phyloP scores from a whole-genome alignment of 2,113 vertebrate genomes.

The Dipodomys stephensi region DNA sequence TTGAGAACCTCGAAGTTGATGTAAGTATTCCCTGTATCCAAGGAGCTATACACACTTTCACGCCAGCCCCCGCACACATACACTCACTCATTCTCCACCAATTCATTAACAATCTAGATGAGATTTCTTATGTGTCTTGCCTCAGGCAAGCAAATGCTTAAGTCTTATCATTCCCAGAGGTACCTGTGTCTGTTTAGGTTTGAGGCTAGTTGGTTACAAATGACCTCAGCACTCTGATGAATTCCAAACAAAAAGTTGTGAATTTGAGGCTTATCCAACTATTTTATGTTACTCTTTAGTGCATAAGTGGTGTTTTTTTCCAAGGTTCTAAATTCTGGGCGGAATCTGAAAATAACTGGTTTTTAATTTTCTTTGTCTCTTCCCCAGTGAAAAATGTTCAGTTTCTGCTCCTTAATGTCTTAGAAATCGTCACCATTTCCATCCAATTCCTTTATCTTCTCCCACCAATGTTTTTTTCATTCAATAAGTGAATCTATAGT shows the following conservation, averaged over 20 bases:
- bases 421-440: constrained; percentile 2
- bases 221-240: not conserved
- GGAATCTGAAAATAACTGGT: not conserved
- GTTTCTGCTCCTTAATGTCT: constrained; percentile 37
- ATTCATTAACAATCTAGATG: not conserved
- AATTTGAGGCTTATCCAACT: not conserved
- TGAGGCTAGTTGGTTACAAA: not conserved
- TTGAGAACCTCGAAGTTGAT: not conserved
- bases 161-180: not conserved
- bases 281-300: not conserved
- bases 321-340: not conserved
- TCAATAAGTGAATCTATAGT: not conserved
- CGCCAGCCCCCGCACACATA: no score
- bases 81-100: not conserved
- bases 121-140: not conserved
- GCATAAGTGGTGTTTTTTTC: not conserved
- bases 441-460: not conserved
- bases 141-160: not conserved
- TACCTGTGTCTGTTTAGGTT: not conserved
- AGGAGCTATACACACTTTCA: not conserved
- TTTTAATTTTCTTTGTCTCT: constrained; percentile 11
- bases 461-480: not conserved
- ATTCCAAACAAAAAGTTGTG: not conserved
- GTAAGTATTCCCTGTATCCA: not conserved
- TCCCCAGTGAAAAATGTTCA: not conserved